A percentile compares a stretch with the other conserved stretches of the same genome.
phyloP scores from a whole-genome alignment of 2,113 vertebrate genomes.

The Petaurus breviceps region DNA sequence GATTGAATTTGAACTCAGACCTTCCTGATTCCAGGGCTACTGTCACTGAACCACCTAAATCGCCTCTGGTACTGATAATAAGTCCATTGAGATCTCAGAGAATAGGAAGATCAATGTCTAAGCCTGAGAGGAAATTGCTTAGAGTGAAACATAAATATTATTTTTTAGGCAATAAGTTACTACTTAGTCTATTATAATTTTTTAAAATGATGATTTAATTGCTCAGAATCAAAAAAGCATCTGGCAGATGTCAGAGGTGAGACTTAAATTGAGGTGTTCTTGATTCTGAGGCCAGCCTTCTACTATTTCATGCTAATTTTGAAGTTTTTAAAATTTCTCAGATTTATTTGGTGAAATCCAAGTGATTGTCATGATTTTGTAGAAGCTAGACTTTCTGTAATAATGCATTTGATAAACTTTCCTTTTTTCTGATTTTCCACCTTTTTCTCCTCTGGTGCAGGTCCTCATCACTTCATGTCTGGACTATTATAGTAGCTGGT shows the following conservation, averaged over 20 bases:
- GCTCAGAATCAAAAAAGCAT: background rate
- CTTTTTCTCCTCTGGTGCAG: background rate
- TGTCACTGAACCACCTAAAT: background rate
- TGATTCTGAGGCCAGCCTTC: background rate
- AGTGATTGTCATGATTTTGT: slow-evolving; percentile 24
- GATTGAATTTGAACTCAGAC: background rate
- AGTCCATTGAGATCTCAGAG: background rate
- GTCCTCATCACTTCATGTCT: background rate
- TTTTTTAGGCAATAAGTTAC: background rate
- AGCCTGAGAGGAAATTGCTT: background rate
- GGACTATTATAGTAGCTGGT: background rate
- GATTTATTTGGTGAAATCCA: background rate
- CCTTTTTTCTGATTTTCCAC: background rate
- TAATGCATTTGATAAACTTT: background rate
- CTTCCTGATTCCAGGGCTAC: background rate
- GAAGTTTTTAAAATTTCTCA: background rate
- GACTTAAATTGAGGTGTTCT: background rate
- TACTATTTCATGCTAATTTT: background rate
- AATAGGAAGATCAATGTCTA: background rate
- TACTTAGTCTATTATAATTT: background rate
- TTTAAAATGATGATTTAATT: background rate
- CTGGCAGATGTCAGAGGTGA: background rate
- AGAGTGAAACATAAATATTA: background rate
- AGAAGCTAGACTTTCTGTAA: background rate
- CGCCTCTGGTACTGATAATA: background rate